phyloP scores from a whole-genome alignment of 2,113 vertebrate genomes.

The Scalopus aquaticus region DNA sequence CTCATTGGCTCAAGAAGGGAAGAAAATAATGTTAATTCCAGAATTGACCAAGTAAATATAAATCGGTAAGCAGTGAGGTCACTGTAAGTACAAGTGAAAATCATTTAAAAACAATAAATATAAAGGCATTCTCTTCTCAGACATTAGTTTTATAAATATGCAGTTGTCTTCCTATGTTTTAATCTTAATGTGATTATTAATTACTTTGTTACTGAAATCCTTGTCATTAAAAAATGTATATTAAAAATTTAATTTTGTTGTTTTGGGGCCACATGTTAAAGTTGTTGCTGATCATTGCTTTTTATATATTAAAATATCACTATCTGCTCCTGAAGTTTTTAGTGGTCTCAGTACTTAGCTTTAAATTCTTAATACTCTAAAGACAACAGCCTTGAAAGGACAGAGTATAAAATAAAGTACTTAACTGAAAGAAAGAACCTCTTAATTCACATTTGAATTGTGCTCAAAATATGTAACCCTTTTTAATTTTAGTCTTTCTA shows the following conservation, averaged over 20 bases:
- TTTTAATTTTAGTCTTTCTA: conserved; percentile 33
- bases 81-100: background rate
- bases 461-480: conserved; percentile 72
- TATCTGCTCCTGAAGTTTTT: conserved; percentile 61
- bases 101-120: background rate
- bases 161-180: background rate
- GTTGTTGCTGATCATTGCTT: conserved; percentile 64
- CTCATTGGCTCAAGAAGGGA: background rate
- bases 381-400: conserved; percentile 70
- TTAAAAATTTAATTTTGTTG: conserved; percentile 53
- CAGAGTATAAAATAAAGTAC: conserved; percentile 61
- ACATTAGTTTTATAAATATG: background rate
- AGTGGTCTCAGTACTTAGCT: conserved; percentile 65
- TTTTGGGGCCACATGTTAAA: conserved; percentile 35
- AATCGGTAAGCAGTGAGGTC: background rate
- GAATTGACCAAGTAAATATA: background rate
- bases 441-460: conserved; percentile 70
- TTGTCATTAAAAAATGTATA: conserved; percentile 22
- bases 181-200: conserved; percentile 28
- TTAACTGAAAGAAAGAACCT: conserved; percentile 65
- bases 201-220: conserved; percentile 5
- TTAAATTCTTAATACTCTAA: conserved; percentile 70
- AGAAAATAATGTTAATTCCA: conserved; percentile 3
- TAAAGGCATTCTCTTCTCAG: background rate
- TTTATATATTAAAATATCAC: conserved; percentile 67